These are phyloP conservation scores for Arge pagana DNA, from an alignment of 2,888 invertebrate genomes.

Conservation along the genomic window DNA sequence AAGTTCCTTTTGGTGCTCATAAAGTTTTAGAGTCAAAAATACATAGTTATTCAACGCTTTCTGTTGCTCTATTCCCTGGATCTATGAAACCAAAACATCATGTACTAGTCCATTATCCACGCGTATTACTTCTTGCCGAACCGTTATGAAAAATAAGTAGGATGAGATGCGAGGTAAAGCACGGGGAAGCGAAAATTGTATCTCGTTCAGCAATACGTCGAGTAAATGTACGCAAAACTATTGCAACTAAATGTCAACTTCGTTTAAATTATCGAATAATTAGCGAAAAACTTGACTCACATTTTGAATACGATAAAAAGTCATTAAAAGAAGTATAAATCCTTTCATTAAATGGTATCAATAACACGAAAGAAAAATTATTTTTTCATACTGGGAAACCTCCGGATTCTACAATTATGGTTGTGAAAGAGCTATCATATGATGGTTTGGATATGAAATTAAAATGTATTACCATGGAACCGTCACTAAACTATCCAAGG, in stretches of 20 bases:
- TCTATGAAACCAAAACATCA: slow-evolving; percentile 32
- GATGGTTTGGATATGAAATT: too few relatives aligned
- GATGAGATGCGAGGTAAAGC: slow-evolving; percentile 29
- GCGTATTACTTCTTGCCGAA: slow-evolving; percentile 19
- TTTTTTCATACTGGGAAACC: too few relatives aligned
- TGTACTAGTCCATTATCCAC: slow-evolving; percentile 28
- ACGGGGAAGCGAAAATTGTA: slow-evolving; percentile 29
- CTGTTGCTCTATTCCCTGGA: slow-evolving; percentile 18
- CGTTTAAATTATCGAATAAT: slow-evolving; percentile 24
- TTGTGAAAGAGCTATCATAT: too few relatives aligned
- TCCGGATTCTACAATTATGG: too few relatives aligned
- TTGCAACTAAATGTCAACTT: slow-evolving; percentile 27
- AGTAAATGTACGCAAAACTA: slow-evolving; percentile 29
- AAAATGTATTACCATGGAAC: too few relatives aligned
- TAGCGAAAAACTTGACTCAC: too few relatives aligned
- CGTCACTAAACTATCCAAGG: too few relatives aligned
- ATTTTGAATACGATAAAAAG: too few relatives aligned
- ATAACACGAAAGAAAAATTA: too few relatives aligned
- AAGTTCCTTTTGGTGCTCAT: too few relatives aligned
- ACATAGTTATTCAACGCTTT: slow-evolving; percentile 25
- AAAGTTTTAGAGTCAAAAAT: slow-evolving; percentile 25
- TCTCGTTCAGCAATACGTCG: slow-evolving; percentile 18
- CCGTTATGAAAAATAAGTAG: slow-evolving; percentile 23
- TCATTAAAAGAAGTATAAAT: too few relatives aligned
- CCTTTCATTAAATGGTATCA: too few relatives aligned